Percentiles rank a stretch among this genome's conserved stretches.
These are phyloP conservation scores for Lomographa bimaculata DNA, from an alignment of 2,888 invertebrate genomes.

Conservation along the genomic window DNA sequence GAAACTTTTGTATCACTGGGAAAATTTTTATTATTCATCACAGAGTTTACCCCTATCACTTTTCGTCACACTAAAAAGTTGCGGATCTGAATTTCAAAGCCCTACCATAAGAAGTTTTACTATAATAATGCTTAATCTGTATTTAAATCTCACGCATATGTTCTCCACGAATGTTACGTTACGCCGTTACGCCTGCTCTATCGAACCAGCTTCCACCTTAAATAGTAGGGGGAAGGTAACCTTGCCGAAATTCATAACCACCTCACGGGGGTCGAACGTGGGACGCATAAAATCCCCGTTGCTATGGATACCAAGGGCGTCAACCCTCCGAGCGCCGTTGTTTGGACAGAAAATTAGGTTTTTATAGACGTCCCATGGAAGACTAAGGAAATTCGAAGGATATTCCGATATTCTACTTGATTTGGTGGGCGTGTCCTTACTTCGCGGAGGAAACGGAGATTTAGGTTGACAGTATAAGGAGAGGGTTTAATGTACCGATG, in stretches of 20 bases:
- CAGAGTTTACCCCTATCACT: too few species aligned
- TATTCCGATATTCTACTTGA: conserved; percentile 16
- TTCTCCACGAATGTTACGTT: too few species aligned
- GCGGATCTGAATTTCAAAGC: too few species aligned
- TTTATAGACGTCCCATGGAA: conserved; percentile 30
- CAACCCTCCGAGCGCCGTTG: conserved; percentile 59
- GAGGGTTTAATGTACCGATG: conserved; percentile 1
- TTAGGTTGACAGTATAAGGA: conserved; percentile 4
- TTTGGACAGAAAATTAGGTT: conserved; percentile 45
- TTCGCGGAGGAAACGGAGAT: background rate
- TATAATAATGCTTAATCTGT: too few species aligned
- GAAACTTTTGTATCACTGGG: too few species aligned
- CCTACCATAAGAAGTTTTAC: too few species aligned
- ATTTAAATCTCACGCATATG: too few species aligned
- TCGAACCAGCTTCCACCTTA: too few species aligned
- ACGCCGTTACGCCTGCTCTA: too few species aligned
- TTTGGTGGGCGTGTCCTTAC: conserved; percentile 12
- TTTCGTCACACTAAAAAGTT: too few species aligned
- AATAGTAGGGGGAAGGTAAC: conserved; percentile 37
- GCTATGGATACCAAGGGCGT: conserved; percentile 71
- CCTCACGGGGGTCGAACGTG: conserved; percentile 48
- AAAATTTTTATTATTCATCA: too few species aligned
- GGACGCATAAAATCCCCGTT: conserved; percentile 70
- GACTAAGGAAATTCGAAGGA: conserved; percentile 14
- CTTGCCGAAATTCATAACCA: conserved; percentile 51